Evolutionary conservation across 1,140 invertebrate species (phyloP).

Genomic region (Aphelinus certus): DNA sequence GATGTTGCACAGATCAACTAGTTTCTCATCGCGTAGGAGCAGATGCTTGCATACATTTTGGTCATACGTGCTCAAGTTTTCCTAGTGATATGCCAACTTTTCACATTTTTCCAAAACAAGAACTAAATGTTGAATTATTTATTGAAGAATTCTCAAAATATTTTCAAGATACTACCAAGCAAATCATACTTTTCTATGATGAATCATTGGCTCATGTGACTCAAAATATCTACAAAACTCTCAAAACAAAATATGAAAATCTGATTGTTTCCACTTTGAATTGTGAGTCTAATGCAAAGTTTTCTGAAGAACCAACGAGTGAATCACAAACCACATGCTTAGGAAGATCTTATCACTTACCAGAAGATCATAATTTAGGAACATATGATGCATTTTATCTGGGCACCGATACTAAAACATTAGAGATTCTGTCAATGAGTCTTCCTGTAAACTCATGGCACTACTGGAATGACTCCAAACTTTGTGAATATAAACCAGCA

Average conservation of each 20-base stretch:
- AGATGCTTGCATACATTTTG: conserved; percentile 91
- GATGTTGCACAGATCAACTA: conserved; percentile 94
- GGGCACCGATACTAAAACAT: conserved; percentile 64
- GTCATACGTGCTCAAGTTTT: conserved; percentile 83
- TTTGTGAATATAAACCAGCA: conserved; percentile 56
- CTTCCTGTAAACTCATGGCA: conserved; percentile 67
- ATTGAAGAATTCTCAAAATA: conserved; percentile 54
- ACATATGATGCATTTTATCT: conserved; percentile 70
- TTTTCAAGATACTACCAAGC: conserved; percentile 57
- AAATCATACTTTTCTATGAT: conserved; percentile 79
- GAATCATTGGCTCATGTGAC: conserved; percentile 74
- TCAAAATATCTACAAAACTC: conserved; percentile 62
- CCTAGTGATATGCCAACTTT: conserved; percentile 76
- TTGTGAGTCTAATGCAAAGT: conserved; percentile 56
- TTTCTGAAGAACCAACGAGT: conserved; percentile 45
- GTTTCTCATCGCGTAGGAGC: conserved; percentile 86
- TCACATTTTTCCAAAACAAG: conserved; percentile 74
- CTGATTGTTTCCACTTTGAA: conserved; percentile 55
- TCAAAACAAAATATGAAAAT: conserved; percentile 48
- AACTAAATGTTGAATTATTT: conserved; percentile 65
- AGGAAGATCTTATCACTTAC: conserved; percentile 56
- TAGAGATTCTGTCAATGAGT: conserved; percentile 67
- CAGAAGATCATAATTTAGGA: conserved; percentile 48
- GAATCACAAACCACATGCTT: conserved; percentile 42
- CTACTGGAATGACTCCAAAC: conserved; percentile 60